These are phyloP conservation scores for Byasa hedistus DNA, from an alignment of 2,888 invertebrate species.

Conservation along the genomic window DNA sequence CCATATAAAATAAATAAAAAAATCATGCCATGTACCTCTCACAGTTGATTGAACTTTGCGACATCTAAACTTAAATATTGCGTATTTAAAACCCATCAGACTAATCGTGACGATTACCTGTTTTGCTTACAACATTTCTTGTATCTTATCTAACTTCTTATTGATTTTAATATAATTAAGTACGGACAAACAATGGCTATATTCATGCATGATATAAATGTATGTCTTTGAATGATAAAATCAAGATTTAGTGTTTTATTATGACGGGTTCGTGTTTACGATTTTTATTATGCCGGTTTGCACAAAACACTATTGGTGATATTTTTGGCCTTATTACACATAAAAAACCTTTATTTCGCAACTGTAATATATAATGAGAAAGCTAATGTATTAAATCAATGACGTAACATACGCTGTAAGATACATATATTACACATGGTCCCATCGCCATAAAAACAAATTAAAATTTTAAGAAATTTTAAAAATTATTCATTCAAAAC, in stretches of 20 bases:
- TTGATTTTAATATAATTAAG: constrained; percentile 13
- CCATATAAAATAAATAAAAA: too few relatives aligned
- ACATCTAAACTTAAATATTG: constrained; percentile 12
- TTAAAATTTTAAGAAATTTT: neutral
- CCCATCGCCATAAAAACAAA: neutral
- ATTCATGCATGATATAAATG: neutral
- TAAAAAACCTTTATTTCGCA: neutral
- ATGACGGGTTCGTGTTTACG: neutral
- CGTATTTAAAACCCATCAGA: constrained; percentile 9
- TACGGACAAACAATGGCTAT: constrained; percentile 5
- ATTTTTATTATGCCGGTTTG: neutral
- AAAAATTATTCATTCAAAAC: neutral
- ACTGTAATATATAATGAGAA: neutral
- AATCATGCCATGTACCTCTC: neutral
- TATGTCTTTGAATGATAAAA: neutral
- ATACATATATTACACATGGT: neutral
- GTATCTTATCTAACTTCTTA: constrained; percentile 20
- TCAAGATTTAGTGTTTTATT: neutral
- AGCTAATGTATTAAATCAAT: neutral
- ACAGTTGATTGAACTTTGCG: constrained; percentile 16
- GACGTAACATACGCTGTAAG: neutral
- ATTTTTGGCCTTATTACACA: neutral
- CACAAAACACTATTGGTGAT: neutral
- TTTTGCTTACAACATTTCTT: constrained; percentile 13
- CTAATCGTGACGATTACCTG: constrained; percentile 10